A percentile compares a stretch with the other conserved stretches of the same genome.
phyloP scores from a whole-genome alignment of 2,888 invertebrate species.

The Sialis lutaria region DNA sequence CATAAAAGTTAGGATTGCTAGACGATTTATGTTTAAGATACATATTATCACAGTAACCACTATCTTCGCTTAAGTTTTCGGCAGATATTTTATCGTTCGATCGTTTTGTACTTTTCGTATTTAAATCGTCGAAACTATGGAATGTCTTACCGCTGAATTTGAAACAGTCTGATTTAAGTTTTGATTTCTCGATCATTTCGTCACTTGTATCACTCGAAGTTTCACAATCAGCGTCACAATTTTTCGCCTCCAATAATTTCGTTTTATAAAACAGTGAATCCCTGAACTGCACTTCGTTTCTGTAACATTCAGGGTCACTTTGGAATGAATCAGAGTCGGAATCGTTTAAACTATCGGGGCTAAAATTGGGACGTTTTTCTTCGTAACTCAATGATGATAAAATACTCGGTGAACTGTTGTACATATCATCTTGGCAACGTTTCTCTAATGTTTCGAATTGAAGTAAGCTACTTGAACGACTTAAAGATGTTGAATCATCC shows the following conservation, averaged over 20 bases:
- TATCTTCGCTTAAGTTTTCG: conserved; percentile 67
- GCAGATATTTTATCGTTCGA: conserved; percentile 37
- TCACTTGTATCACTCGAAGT: conserved; percentile 26
- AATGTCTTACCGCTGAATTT: conserved; percentile 26
- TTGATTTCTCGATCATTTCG: conserved; percentile 18
- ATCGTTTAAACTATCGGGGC: conserved; percentile 32
- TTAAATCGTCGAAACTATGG: conserved; percentile 25
- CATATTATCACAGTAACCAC: conserved; percentile 49
- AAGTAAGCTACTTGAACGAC: conserved; percentile 63
- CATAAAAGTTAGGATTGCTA: conserved; percentile 27
- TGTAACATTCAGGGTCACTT: conserved; percentile 13
- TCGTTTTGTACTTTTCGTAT: conserved; percentile 12
- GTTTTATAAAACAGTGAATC: conserved; percentile 18
- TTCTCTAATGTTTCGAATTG: conserved; percentile 73
- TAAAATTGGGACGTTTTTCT: conserved; percentile 21
- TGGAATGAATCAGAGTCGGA: conserved; percentile 15
- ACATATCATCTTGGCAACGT: conserved; percentile 34
- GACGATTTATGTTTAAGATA: conserved; percentile 22
- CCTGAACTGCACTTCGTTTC: conserved; percentile 7
- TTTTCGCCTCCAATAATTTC: conserved; percentile 18
- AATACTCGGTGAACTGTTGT: conserved; percentile 27
- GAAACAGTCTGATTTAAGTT: conserved; percentile 19
- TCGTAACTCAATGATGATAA: conserved; percentile 33
- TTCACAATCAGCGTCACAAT: conserved; percentile 14
- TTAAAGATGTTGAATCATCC: conserved; percentile 36